Evolutionary conservation across 1,140 invertebrate species (phyloP).

Genomic region (Pseudoatta argentina): DNA sequence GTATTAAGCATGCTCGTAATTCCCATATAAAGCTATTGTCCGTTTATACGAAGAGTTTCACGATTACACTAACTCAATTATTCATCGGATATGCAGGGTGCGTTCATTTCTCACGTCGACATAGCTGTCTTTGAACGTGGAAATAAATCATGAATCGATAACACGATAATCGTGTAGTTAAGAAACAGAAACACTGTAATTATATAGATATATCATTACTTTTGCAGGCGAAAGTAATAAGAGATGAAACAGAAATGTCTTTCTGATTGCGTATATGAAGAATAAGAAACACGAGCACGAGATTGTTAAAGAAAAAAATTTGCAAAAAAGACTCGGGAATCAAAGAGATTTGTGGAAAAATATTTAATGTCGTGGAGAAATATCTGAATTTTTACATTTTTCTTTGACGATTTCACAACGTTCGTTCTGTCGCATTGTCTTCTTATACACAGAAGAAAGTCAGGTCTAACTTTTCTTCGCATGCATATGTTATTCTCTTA

Average conservation of each 20-base stretch:
- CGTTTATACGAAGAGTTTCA: slow-evolving; percentile 22
- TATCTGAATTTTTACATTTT: neutral
- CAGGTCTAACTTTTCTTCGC: slow-evolving; percentile 1
- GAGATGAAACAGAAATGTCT: slow-evolving; percentile 40
- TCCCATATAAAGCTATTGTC: slow-evolving; percentile 26
- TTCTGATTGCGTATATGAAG: slow-evolving; percentile 1
- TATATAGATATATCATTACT: slow-evolving; percentile 63
- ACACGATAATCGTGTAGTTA: slow-evolving; percentile 9
- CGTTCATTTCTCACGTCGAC: slow-evolving; percentile 58
- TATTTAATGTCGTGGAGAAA: too few species aligned
- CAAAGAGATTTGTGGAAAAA: neutral
- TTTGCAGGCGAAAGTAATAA: slow-evolving; percentile 72
- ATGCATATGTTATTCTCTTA: slow-evolving; percentile 24
- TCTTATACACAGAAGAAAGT: slow-evolving; percentile 5
- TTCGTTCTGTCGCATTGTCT: neutral
- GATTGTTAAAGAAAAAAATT: slow-evolving; percentile 8
- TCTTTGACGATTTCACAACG: neutral
- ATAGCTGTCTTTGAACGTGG: slow-evolving; percentile 5
- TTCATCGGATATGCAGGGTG: slow-evolving; percentile 55
- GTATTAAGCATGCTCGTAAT: slow-evolving; percentile 40
- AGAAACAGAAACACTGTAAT: slow-evolving; percentile 4
- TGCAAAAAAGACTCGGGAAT: neutral
- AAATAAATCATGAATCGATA: slow-evolving; percentile 9
- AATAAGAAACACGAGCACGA: neutral
- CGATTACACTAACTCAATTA: slow-evolving; percentile 26